These are phyloP conservation scores for Leistus spinibarbis DNA, from an alignment of 2,888 invertebrate genomes.

Conservation along the genomic window DNA sequence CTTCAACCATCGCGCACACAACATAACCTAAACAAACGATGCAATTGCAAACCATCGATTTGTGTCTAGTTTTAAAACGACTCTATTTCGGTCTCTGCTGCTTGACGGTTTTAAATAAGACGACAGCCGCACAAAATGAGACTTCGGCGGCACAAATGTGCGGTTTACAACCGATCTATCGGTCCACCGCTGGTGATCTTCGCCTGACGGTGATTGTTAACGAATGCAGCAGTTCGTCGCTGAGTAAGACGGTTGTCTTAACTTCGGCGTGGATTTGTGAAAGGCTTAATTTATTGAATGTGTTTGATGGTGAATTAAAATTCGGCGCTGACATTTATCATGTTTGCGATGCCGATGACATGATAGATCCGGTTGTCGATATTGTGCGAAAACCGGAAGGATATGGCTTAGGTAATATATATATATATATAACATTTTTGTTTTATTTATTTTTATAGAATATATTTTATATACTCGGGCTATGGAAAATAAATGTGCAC, in stretches of 20 bases:
- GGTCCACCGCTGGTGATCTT: conserved; percentile 31
- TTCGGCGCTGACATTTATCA: conserved; percentile 31
- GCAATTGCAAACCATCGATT: neutral
- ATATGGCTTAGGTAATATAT: conserved; percentile 21
- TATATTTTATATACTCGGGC: neutral
- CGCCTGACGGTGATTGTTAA: conserved; percentile 30
- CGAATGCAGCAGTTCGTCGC: conserved; percentile 22
- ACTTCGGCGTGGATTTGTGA: conserved; percentile 31
- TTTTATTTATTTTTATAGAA: neutral
- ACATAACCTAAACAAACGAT: neutral
- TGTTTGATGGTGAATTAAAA: conserved; percentile 27
- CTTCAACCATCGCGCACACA: neutral
- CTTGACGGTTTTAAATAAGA: neutral
- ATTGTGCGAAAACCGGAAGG: conserved; percentile 19
- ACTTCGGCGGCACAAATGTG: neutral
- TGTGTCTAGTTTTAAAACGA: neutral
- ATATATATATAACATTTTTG: neutral
- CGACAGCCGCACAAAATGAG: neutral
- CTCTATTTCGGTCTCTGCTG: neutral
- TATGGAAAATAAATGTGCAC: neutral
- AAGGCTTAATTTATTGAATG: conserved; percentile 27
- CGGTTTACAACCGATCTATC: conserved; percentile 30
- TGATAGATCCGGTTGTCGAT: conserved; percentile 33
- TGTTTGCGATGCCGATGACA: conserved; percentile 15
- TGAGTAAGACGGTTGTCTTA: conserved; percentile 19